A percentile compares a stretch with the other conserved stretches of the same genome.
Evolutionary conservation across 2,888 invertebrate species (phyloP).

Genomic region (Tipula vernalis): DNA sequence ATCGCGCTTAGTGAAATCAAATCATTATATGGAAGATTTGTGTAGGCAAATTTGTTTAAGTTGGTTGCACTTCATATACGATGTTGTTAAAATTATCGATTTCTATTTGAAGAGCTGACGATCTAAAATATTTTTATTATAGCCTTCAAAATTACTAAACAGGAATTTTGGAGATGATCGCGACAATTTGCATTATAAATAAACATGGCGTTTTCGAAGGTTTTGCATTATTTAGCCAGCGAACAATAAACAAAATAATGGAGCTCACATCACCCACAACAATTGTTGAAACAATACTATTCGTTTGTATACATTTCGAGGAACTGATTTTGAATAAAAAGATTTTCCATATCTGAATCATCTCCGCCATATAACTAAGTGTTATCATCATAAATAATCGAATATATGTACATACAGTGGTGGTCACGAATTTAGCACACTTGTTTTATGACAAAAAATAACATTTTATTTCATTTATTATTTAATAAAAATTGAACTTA

Average conservation of each 20-base stretch:
- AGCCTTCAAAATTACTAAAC: not conserved
- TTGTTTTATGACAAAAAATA: too few species aligned
- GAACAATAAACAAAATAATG: not conserved
- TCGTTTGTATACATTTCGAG: not conserved
- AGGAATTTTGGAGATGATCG: not conserved
- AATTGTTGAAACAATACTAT: not conserved
- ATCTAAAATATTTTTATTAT: not conserved
- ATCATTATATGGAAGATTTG: not conserved
- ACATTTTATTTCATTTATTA: too few species aligned
- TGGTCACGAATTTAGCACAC: too few species aligned
- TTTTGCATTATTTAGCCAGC: not conserved
- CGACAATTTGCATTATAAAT: not conserved
- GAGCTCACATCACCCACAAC: not conserved
- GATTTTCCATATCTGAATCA: too few species aligned
- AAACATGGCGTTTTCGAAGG: not conserved
- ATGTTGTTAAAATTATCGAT: not conserved
- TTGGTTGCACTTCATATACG: not conserved
- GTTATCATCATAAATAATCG: too few species aligned
- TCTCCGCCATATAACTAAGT: too few species aligned
- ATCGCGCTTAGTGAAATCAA: not conserved
- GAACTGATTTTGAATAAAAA: too few species aligned
- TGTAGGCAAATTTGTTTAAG: not conserved
- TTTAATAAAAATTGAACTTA: too few species aligned
- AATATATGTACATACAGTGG: too few species aligned
- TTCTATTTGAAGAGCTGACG: not conserved